A percentile compares a stretch with the other conserved stretches of the same genome.
phyloP scores from a whole-genome alignment of 2,113 vertebrate genomes.

The Oryzias curvinotus region DNA sequence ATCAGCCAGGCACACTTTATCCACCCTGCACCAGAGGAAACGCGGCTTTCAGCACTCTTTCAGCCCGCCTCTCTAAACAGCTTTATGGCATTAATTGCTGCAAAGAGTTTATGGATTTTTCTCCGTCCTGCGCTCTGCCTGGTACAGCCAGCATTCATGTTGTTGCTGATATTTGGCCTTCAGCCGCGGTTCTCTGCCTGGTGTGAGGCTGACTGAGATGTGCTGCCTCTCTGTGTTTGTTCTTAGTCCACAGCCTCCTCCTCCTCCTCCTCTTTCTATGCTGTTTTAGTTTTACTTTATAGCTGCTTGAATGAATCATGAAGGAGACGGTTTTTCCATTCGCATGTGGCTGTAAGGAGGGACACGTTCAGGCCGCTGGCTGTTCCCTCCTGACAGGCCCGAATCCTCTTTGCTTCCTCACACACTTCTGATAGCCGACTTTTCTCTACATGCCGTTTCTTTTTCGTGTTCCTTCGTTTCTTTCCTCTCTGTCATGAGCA shows the following conservation, averaged over 20 bases:
- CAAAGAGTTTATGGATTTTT: constrained; percentile 54
- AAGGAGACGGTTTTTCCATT: no score
- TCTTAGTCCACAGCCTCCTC: constrained; percentile 29
- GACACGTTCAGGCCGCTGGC: no score
- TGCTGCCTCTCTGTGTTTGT: no score
- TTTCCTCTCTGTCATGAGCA: constrained; percentile 9
- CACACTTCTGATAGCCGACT: no score
- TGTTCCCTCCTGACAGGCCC: no score
- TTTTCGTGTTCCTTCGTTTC: constrained; percentile 12
- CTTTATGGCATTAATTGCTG: constrained; percentile 60
- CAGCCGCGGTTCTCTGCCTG: constrained; percentile 13
- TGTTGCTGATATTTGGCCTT: constrained; percentile 61
- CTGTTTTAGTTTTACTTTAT: no score
- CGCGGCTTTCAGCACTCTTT: constrained; percentile 5
- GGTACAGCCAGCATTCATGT: constrained; percentile 16
- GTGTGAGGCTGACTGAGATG: constrained; percentile 49
- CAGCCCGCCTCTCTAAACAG: constrained; percentile 17
- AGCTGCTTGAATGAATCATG: no score
- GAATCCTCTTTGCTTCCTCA: no score
- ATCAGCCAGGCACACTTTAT: not conserved
- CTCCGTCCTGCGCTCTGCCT: constrained; percentile 9
- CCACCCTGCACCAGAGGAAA: constrained; percentile 7
- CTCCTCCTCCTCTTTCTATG: not conserved
- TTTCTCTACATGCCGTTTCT: not conserved
- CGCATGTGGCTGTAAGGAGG: no score